A percentile compares a stretch with the other conserved stretches of the same genome.
phyloP scores from a whole-genome alignment of 2,797 vertebrate genomes.

The Etheostoma nigrum region DNA sequence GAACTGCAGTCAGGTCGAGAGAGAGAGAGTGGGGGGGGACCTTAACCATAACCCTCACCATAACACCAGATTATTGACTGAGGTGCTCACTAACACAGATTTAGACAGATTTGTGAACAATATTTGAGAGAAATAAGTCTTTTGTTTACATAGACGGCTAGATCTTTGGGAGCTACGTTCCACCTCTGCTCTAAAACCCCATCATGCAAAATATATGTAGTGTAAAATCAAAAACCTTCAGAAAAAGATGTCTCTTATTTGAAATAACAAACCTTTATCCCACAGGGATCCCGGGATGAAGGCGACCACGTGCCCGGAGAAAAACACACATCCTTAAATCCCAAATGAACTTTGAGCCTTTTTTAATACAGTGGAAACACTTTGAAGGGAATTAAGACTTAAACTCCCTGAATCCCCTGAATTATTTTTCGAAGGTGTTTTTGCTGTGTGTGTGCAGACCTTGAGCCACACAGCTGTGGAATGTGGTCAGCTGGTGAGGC shows the following conservation, averaged over 20 bases:
- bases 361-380: constrained; percentile 37
- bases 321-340: constrained; percentile 18
- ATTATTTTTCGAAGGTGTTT: constrained; percentile 56
- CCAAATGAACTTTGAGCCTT: constrained; percentile 31
- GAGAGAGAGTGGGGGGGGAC: no score
- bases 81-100: no score
- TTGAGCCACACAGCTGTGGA: constrained; percentile 78
- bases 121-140: no score
- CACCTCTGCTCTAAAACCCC: not conserved
- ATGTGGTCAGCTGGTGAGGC: constrained; percentile 77
- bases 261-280: constrained; percentile 37
- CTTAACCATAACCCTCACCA: no score
- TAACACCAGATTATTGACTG: no score
- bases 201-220: not conserved
- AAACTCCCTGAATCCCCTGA: constrained; percentile 43
- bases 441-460: constrained; percentile 51
- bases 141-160: no score
- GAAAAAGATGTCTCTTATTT: not conserved
- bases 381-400: constrained; percentile 51
- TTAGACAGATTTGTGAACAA: no score
- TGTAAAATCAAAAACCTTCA: constrained; percentile 7
- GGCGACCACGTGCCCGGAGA: not conserved
- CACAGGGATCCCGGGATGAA: constrained; percentile 9
- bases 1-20: no score
- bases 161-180: not conserved